Evolutionary conservation across 1,140 invertebrate genomes (phyloP), one percentile per base, ranked within the genome.

Genomic region (Drosophila tsacasi): DNA sequence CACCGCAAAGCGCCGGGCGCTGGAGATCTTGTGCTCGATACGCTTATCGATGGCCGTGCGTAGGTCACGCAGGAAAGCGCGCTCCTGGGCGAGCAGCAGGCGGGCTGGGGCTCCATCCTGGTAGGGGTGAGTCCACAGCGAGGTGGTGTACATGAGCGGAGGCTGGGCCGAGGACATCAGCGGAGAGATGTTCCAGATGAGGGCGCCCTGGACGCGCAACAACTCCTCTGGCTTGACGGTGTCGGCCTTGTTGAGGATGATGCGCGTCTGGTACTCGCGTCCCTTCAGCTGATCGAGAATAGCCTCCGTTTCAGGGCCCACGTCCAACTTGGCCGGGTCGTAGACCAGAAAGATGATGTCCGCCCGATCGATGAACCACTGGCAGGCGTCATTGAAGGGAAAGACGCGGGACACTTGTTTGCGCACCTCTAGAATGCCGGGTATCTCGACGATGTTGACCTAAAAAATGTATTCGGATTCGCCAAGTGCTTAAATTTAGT

Each of bases 391-490:
- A 89, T 98, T 98, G 93, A 98, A 98, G 46, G 98, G 97, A 93
- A 99, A 99, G 39, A 98, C 95, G 49, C 98, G 95, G 66, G 98
- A 98, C 19, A 98, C 97, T 94, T 98, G 97, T 93, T 98, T 98
- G 63, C 97, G 95, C 76, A 98, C 97, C 94, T 99, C 98, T 74
- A 99, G 94, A 83, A 99, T 98, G 64, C 98, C 98, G 58, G 98
- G 98, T 91, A 98, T 99, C 94, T 99, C 98, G 32, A 99, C 97
- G 83, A 99, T 97, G 91, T 98, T 99, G 17, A 98, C 97, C 97
- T 98, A 92, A 89, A 91, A 89, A 91, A 69, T 32, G 27, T 21
- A 27, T 42, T 25, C 19, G 49, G 64, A 75, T 66, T 57, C 23
- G 49, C 13, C 61, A 57, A 59, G 52, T 67, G 66, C 40, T 60